These are phyloP conservation scores for Epinephelus malabaricus DNA, from an alignment of 2,797 vertebrate species.

Conservation along the genomic window DNA sequence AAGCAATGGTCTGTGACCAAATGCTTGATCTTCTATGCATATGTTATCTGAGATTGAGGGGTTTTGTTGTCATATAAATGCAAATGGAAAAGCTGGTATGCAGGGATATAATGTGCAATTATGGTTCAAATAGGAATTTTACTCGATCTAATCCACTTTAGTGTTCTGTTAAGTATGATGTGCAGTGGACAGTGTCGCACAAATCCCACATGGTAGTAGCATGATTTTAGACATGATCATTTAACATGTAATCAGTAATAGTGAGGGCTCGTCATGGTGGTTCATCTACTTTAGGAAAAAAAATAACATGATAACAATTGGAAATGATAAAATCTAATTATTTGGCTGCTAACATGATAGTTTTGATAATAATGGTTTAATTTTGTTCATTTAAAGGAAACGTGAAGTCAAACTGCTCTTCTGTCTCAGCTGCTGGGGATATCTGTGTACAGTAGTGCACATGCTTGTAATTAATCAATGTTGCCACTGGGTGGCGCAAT, in stretches of 20 bases:
- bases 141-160: slow-evolving; percentile 56
- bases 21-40: slow-evolving; percentile 72
- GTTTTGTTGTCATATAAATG: slow-evolving; percentile 78
- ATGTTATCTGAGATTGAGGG: slow-evolving; percentile 71
- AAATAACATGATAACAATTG: neutral
- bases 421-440: neutral
- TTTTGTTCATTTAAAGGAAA: neutral
- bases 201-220: slow-evolving; percentile 19
- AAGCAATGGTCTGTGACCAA: slow-evolving; percentile 81
- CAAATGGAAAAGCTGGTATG: slow-evolving; percentile 70
- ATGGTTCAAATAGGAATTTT: slow-evolving; percentile 61
- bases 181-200: slow-evolving; percentile 50
- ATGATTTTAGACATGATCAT: slow-evolving; percentile 20
- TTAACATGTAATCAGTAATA: slow-evolving; percentile 25
- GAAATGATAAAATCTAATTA: slow-evolving; percentile 11
- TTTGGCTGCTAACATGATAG: neutral
- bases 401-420: neutral
- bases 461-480: slow-evolving; percentile 15
- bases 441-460: neutral
- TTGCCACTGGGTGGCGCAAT: slow-evolving; percentile 44
- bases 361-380: slow-evolving; percentile 4
- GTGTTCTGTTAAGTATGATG: slow-evolving; percentile 54
- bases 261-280: slow-evolving; percentile 18
- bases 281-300: slow-evolving; percentile 7
- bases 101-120: slow-evolving; percentile 71